Evolutionary conservation across 2,113 vertebrate species (phyloP), one percentile per base, ranked within the genome.

Genomic region (Phoenicopterus ruber): DNA sequence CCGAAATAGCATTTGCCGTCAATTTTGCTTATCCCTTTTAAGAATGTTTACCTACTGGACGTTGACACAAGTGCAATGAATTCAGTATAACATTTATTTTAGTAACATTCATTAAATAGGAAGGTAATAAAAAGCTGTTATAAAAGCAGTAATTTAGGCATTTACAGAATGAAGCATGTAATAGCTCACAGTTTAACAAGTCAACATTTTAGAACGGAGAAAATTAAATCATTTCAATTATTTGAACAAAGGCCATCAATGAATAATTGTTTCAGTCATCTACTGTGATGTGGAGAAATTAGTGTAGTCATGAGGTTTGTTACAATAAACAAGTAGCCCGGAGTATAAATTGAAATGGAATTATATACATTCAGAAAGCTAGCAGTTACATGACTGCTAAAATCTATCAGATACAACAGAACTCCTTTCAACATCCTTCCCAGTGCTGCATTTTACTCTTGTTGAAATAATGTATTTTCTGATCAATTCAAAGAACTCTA

Each of bases 401-500:
- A 50, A 21, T 11, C 58, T 54, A 19, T 34, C 31, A 90, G 66
- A 62, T 47, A 42, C 13, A 24, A 46, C 0, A 57, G 36, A 67
- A 69, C 29, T 78, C 47, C 52, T 67, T 85, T 59, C 50, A 63
- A 62, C 14, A n/a, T 8, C 7, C 54, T 25, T 46, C 47, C 14
- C 54, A 54, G 49, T 47, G 79, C 79, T 93, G 85, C 52, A 89
- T 93, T 96, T 93, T 69, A 28, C 28, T 69, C 29, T 17, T 93
- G 17, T 79, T 95, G 62, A 97, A 95, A 95, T 84, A 86, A 85
- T 38, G 14, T 72, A 70, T 85, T 88, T 91, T 50, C 83, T 96
- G 69, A 92, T 91, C 74, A 97, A 81, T 90, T 88, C 80, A 82
- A 90, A 95, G 69, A 76, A 95, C 67, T 88, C 57, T 31, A 86